phyloP scores from a whole-genome alignment of 2,113 vertebrate species.

The Corythornis cristatus region DNA sequence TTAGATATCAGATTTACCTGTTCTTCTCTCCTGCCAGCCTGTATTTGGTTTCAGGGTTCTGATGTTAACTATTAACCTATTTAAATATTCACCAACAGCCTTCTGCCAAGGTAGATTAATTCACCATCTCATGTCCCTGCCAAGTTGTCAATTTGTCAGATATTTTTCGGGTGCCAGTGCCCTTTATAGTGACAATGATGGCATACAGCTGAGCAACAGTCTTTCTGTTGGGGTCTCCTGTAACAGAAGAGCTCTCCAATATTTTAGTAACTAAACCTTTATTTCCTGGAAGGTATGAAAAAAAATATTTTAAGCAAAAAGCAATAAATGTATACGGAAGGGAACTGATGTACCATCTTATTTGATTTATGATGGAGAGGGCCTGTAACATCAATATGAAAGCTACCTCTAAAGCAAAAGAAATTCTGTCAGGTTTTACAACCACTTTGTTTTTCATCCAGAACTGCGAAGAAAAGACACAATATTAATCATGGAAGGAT shows the following conservation, averaged over 20 bases:
- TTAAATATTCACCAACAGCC: conserved; percentile 72
- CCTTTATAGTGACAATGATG: conserved; percentile 44
- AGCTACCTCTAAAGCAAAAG: background rate
- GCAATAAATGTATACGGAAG: background rate
- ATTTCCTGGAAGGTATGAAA: background rate
- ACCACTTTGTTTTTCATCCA: background rate
- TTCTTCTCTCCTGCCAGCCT: conserved; percentile 25
- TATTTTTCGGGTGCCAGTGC: conserved; percentile 45
- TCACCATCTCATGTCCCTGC: background rate
- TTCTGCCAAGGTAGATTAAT: conserved; percentile 64
- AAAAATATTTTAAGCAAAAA: background rate
- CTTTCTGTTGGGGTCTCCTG: background rate
- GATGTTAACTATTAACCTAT: conserved; percentile 66
- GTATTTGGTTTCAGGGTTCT: conserved; percentile 59
- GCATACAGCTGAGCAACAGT: background rate
- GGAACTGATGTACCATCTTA: background rate
- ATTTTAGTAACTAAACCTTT: background rate
- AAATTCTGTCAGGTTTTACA: background rate
- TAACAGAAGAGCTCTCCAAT: background rate
- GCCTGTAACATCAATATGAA: background rate
- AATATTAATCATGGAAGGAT: background rate
- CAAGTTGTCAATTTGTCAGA: conserved; percentile 63
- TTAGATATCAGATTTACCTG: conserved; percentile 48
- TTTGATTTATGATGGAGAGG: background rate
- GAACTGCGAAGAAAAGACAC: background rate